A percentile compares a stretch with the other conserved stretches of the same genome.
phyloP scores from a whole-genome alignment of 2,113 vertebrate species.

The Ascaphus truei region DNA sequence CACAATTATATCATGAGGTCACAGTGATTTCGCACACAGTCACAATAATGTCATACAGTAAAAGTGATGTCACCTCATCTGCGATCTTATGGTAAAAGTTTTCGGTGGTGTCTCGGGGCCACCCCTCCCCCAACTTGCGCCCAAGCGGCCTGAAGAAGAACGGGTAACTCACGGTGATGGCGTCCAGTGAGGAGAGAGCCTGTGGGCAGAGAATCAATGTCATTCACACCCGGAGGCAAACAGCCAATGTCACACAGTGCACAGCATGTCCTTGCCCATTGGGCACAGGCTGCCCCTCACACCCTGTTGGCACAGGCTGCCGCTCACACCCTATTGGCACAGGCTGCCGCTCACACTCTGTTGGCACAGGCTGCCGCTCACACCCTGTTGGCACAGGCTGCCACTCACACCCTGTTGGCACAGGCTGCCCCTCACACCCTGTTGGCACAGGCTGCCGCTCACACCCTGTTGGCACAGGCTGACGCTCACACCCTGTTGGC shows the following conservation, averaged over 20 bases:
- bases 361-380: too few species aligned
- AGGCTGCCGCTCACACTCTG: too few species aligned
- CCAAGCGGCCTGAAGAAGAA: slow-evolving; percentile 77
- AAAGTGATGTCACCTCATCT: slow-evolving; percentile 58
- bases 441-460: too few species aligned
- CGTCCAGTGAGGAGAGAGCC: slow-evolving; percentile 77
- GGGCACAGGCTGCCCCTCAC: too few species aligned
- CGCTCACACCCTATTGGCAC: too few species aligned
- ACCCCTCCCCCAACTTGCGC: slow-evolving; percentile 59
- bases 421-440: too few species aligned
- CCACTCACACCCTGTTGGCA: too few species aligned
- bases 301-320: too few species aligned
- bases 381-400: too few species aligned
- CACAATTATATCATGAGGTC: background rate
- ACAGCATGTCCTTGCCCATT: too few species aligned
- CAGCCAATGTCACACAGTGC: background rate
- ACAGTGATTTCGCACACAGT: background rate
- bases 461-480: too few species aligned
- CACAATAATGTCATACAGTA: background rate
- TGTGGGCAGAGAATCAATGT: slow-evolving; percentile 36
- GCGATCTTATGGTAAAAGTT: slow-evolving; percentile 55
- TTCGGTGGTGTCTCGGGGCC: slow-evolving; percentile 60
- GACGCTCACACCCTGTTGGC: too few species aligned
- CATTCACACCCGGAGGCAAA: background rate
- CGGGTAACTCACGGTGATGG: slow-evolving; percentile 73